Base-by-base conservation (phyloP, 2,888 invertebrate genomes). In the Phengaris alcon region DNA sequence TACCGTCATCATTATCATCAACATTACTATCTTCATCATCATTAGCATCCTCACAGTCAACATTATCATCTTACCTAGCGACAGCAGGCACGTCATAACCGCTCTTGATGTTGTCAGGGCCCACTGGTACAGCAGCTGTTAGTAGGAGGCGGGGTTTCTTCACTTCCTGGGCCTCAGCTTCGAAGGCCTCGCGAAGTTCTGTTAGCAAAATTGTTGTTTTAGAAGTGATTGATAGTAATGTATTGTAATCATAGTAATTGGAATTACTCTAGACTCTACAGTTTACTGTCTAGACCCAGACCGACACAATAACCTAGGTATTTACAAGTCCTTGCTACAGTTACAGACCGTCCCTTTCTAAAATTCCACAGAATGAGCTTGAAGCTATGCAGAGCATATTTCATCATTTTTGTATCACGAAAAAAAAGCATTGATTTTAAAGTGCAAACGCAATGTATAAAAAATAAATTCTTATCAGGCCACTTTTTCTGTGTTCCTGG, bases 1-100 rank as follows among this genome's bases (percentile, higher is more conserved):
- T 2, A 15, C 7, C 2, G 22, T 22, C 9, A 10, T 22, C 22
- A 59, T 59, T 8, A 59, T 22, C 9, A 59, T 10, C 10, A 64
- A 0, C 0, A 44, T 64, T 12, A 64, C 6, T 6, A 12, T 35
- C 12, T 15, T 10, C 5, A 22, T 64, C 44, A 35, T 6, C 64
- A 12, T 6, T 5, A 64, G 3, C 12, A 10, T 10, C 35, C 10
- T 35, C 1, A 35, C 6, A 22, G 12, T 35, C 35, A 35, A 35
- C 64, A 44, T 35, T 12, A 64, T 59, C 1, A 59, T n/a, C 81
- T 80, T 85, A 96, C 96, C 96, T 96, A 75, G 98, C 96, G 3
- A 98, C 97, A 72, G 97, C 97, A 0, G 98, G 98, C 0, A 98
- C 98, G 86, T 98, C 98, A 83, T 98, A 98, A 74, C 98, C 98